Evolutionary conservation across 1,140 invertebrate genomes (phyloP), one percentile per base, ranked within the genome.

Genomic region (Microplitis mediator): DNA sequence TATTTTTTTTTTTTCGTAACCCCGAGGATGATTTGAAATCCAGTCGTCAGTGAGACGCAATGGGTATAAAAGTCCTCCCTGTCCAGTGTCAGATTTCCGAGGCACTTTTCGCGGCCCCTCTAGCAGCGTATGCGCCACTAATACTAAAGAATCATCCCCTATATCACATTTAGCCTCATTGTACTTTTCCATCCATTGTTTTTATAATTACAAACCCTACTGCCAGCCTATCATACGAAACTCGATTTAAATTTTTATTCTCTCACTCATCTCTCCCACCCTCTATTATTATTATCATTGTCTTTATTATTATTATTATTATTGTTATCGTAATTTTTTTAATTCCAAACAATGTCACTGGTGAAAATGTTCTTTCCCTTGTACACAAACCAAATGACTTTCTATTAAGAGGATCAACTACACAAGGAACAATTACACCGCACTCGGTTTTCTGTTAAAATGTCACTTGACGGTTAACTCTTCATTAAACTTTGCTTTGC

Each of bases 151-250:
- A 79, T 76, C 80, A 74, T 82, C 81, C 84, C 83, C 84, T 83
- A 62, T 70, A 84, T 87, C 85, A 86, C 85, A 87, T 87, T 87
- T 86, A 79, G 84, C 83, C 84, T 86, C 85, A 86, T 87, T 86
- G 84, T 86, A 77, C 81, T 80, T 81, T 81, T 81, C 76, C 79
- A 76, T 80, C 85, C 80, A 86, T 87, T 86, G 85, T 87, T 86
- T 87, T 87, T 85, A 85, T 86, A 87, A 86, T 86, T 86, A 84
- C 80, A 82, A 75, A 83, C 80, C 80, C 82, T 81, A 82, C 82
- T 84, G 84, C 81, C 60, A 16, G 52, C 69, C 39, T 45, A 45
- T 45, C 39, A 45, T 45, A 45, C 39, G 75, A 79, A 85, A 84
- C 80, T 85, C 83, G 80, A 86, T 85, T 85, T 84, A 83, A 82